Evolutionary conservation across 2,113 vertebrate genomes (phyloP).

Genomic region (Malurus alboscapulatus): DNA sequence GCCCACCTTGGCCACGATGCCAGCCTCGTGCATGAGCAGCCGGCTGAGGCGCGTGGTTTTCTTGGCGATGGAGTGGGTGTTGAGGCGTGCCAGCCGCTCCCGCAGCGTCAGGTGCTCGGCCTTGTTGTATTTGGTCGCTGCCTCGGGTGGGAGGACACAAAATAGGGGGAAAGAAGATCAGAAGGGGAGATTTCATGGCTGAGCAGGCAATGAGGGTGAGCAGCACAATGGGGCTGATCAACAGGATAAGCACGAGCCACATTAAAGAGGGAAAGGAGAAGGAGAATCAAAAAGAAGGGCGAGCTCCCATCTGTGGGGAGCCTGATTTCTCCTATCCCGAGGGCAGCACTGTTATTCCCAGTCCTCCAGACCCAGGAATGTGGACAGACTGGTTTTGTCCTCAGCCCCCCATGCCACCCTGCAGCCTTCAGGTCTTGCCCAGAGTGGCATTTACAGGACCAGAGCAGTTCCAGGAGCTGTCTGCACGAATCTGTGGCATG

Average conservation of each 20-base stretch:
- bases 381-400: neutral
- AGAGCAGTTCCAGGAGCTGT: neutral
- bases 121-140: constrained; percentile 92
- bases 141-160: neutral
- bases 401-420: neutral
- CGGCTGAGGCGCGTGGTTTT: constrained; percentile 90
- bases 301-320: neutral
- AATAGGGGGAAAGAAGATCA: neutral
- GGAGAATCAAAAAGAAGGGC: neutral
- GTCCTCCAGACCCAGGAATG: neutral
- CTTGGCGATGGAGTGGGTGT: constrained; percentile 90
- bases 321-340: constrained; percentile 7
- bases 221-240: neutral
- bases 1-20: constrained; percentile 85
- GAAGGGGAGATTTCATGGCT: neutral
- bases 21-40: constrained; percentile 87
- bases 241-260: neutral
- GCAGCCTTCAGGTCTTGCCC: neutral
- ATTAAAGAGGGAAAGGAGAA: neutral
- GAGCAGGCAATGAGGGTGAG: rapidly evolving
- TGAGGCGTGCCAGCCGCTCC: constrained; percentile 88
- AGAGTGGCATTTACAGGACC: neutral
- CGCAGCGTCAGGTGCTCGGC: constrained; percentile 83
- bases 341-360: neutral
- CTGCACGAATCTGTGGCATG: neutral